Evolutionary conservation across 2,888 invertebrate genomes (phyloP), one percentile per base, ranked within the genome.

Genomic region (Epicampocera succincta): DNA sequence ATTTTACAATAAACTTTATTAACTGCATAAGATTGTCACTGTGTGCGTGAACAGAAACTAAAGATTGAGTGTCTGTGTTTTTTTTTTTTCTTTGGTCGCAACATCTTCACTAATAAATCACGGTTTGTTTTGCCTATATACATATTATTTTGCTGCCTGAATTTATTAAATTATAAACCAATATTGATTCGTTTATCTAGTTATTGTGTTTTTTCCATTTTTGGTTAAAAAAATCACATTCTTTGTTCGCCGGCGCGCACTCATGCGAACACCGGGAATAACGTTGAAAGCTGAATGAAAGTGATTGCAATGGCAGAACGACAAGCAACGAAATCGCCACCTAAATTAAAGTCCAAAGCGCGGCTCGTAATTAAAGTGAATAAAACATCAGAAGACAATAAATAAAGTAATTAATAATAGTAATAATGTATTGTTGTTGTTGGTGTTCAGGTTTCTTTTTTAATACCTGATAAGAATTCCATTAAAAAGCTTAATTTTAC

Each of bases 361-460:
- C 72, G 61, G 69, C 44, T 76, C 66, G 69, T 76, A 76, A 76
- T 69, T 76, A 76, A 69, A 63, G 69, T 54, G 61, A 52, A 75
- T 46, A 48, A 38, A 73, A 60, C 58, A 68, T 52, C 3, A 65
- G 46, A 74, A 74, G 56, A 74, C 76, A 76, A 69, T 66, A 66
- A 60, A 78, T 60, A 79, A 72, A 79, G 66, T 73, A 73, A 79
- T 73, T 79, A 79, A 73, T 73, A 73, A 73, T 60, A 73, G 66
- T 68, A 78, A 72, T 78, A 79, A 79, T 46, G 68, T 63, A 13
- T 38, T 42, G 60, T 68, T 19, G 42, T 40, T 56, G 12, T 48
- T 68, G 25, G 33, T 46, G 15, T 15, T 42, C 13, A 44, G 42
- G 11, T 56, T 33, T 54, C 13, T 46, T 21, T 56, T 54, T 61